Evolutionary conservation across 2,888 invertebrate genomes (phyloP).

Genomic region (Hypolimnas misippus): DNA sequence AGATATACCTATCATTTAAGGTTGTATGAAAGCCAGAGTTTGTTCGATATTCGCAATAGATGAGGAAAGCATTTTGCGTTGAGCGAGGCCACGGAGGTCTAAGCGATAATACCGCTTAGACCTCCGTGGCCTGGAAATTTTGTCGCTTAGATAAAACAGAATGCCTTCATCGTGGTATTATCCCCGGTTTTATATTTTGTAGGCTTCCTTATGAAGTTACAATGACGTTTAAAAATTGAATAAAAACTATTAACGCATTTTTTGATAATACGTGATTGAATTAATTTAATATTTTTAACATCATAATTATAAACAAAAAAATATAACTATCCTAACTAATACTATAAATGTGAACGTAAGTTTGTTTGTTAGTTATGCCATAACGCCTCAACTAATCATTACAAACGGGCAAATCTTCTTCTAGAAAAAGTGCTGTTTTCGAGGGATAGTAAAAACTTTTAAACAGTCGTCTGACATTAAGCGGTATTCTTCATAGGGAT

Average conservation of each 20-base stretch:
- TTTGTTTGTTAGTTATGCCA: too few relatives aligned
- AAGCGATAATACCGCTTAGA: conserved; percentile 63
- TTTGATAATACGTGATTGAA: too few relatives aligned
- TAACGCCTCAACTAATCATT: too few relatives aligned
- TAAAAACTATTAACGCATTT: background rate
- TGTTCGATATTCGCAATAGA: conserved; percentile 51
- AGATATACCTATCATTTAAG: background rate
- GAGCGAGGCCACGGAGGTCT: too few relatives aligned
- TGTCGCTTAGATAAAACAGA: conserved; percentile 66
- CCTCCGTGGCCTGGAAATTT: conserved; percentile 63
- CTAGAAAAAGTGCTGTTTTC: too few relatives aligned
- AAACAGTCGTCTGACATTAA: too few relatives aligned
- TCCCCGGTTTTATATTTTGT: conserved; percentile 44
- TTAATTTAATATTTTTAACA: too few relatives aligned
- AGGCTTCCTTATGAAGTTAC: conserved; percentile 33
- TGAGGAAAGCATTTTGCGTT: conserved; percentile 52
- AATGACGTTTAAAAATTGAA: conserved; percentile 18
- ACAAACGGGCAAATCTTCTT: too few relatives aligned
- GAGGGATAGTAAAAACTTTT: too few relatives aligned
- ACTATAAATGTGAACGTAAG: too few relatives aligned
- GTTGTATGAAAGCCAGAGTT: background rate
- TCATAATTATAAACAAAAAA: background rate
- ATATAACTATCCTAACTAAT: too few relatives aligned
- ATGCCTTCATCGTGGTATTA: conserved; percentile 60
- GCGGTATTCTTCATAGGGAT: too few relatives aligned